phyloP scores from a whole-genome alignment of 2,888 invertebrate species.

The Callyntrura sp. region DNA sequence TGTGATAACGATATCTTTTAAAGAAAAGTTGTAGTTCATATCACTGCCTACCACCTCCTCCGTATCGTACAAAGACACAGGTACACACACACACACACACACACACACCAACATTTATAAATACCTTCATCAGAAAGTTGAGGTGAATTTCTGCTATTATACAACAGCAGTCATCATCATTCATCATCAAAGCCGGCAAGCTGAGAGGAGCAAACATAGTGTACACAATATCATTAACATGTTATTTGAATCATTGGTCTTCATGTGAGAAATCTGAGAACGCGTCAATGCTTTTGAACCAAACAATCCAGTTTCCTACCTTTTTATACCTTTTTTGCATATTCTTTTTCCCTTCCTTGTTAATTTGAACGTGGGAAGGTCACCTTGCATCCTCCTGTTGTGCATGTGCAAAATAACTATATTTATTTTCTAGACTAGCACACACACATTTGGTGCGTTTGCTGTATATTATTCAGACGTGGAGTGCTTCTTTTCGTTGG shows the following conservation, averaged over 20 bases:
- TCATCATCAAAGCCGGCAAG: neutral
- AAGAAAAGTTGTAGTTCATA: neutral
- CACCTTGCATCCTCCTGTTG: constrained; percentile 62
- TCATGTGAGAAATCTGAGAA: constrained; percentile 52
- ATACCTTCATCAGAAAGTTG: neutral
- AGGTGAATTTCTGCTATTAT: neutral
- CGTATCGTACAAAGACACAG: neutral
- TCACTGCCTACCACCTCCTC: neutral
- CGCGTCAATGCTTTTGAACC: constrained; percentile 58
- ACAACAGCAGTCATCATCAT: neutral
- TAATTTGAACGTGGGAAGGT: constrained; percentile 73
- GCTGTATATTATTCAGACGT: no score
- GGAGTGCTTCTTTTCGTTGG: no score
- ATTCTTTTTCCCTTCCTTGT: constrained; percentile 60
- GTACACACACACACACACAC: neutral
- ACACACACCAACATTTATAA: neutral
- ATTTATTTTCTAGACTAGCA: no score
- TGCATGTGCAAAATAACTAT: no score
- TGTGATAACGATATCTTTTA: constrained; percentile 1
- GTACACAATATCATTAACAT: constrained; percentile 19
- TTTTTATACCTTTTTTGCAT: constrained; percentile 31
- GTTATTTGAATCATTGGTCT: constrained; percentile 15
- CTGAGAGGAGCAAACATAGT: constrained; percentile 2
- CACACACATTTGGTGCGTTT: no score
- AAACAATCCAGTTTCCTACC: constrained; percentile 64